Evolutionary conservation across 2,888 invertebrate species (phyloP).

Genomic region (Anagyrus pseudococci): DNA sequence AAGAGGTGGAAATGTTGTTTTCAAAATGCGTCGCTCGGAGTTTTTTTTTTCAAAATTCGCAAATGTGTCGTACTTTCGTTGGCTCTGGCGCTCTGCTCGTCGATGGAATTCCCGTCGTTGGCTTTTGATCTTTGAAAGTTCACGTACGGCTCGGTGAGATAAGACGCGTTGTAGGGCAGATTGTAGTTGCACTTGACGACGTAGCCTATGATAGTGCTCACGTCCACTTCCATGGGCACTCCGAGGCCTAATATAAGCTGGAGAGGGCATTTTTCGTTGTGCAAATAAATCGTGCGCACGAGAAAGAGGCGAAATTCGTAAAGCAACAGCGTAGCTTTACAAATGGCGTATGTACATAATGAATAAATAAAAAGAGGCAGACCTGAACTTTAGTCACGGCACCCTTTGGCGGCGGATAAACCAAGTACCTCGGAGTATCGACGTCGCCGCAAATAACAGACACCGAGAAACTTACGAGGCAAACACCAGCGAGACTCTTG

Average conservation of each 20-base stretch:
- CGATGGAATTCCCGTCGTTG: too few relatives aligned
- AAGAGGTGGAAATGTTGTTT: too few relatives aligned
- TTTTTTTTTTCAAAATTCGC: too few relatives aligned
- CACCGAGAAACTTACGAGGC: constrained; percentile 6
- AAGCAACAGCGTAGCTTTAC: neutral
- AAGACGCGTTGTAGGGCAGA: constrained; percentile 56
- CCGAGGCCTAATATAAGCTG: constrained; percentile 64
- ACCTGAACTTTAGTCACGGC: constrained; percentile 55
- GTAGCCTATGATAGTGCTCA: constrained; percentile 62
- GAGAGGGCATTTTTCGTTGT: too few relatives aligned
- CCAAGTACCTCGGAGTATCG: constrained; percentile 47
- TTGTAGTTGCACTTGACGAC: constrained; percentile 62
- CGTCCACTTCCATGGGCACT: constrained; percentile 63
- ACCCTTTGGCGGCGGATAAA: constrained; percentile 48
- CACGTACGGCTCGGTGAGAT: constrained; percentile 54
- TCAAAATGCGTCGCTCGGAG: too few relatives aligned
- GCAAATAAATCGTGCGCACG: neutral
- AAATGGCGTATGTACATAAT: neutral
- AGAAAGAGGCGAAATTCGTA: too few relatives aligned
- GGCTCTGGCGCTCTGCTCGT: neutral
- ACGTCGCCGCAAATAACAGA: neutral
- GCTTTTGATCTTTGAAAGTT: constrained; percentile 63
- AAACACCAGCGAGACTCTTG: neutral
- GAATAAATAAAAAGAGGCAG: neutral
- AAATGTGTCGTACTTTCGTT: too few relatives aligned